Base-by-base conservation (phyloP, 2,113 vertebrate genomes). In the Burhinus oedicnemus region DNA sequence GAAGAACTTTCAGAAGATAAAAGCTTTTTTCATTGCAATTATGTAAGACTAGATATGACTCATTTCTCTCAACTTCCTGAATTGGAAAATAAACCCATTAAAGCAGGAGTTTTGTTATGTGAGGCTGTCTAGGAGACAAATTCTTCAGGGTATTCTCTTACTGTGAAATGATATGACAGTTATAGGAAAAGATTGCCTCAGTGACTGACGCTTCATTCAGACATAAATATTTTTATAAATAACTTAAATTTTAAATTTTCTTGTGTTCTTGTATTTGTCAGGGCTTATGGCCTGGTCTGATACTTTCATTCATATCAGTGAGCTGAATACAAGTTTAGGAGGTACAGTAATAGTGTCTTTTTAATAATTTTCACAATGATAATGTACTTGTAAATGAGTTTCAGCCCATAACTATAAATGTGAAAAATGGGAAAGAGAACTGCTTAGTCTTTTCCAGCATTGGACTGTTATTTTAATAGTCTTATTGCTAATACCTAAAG, bases 51-150 rank as follows among this genome's bases (percentile, higher is more conserved):
- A 64, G 12, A 79, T 51, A 62, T 38, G 21, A 51, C 23, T 71
- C 0, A 60, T 88, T 85, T 87, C 45, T 55, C n/a, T 85, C 25
- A 83, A 22, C n/a, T 90, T 68, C 45, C 81, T 71, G 54, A 85
- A 58, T 0, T 45, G 6, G 1, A 15, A 61, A 76, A 81, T 18
- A 12, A 76, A 29, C 36, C 5, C 10, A 62, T 4, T 11, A 22
- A 49, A 82, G 15, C 4, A 8, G 26, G 12, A 82, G 4, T 0
- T 27, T 85, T 88, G 8, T 45, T 83, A 38, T 11, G 15, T 71
- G 70, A 77, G 16, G 12, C 22, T 36, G 5, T 42, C 47, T 60
- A 42, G 21, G 5, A 82, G 57, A 27, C 11, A 78, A 77, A 19
- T 60, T 77, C 38, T 71, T 82, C 38, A 54, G 45, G 7, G 13